Evolutionary conservation across 37 sponge, comb jelly and placozoan genomes (phyloP).

Genomic region (Dysidea cf. avara): DNA sequence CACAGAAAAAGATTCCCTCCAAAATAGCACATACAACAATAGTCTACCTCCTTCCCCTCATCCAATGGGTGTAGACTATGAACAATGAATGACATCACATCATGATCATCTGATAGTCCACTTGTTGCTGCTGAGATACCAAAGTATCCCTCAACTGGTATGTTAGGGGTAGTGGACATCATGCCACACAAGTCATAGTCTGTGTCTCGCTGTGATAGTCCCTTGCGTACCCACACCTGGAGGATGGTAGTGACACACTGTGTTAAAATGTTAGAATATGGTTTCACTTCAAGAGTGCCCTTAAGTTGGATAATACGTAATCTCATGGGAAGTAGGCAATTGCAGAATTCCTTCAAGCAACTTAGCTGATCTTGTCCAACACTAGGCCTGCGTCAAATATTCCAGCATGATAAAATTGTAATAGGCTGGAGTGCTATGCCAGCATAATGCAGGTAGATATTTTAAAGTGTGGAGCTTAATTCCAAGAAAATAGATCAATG

Average conservation of each 20-base stretch:
- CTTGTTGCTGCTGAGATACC: slow-evolving; percentile 95
- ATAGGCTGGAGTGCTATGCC: no score
- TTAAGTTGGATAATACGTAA: slow-evolving; percentile 54
- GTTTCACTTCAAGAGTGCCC: slow-evolving; percentile 53
- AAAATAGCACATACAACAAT: no score
- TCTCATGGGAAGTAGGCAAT: slow-evolving; percentile 72
- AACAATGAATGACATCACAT: slow-evolving; percentile 48
- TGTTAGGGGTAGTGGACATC: slow-evolving; percentile 3
- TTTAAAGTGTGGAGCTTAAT: no score
- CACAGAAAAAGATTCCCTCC: no score
- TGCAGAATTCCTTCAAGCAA: slow-evolving; percentile 80
- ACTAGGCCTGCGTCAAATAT: not conserved
- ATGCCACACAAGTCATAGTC: slow-evolving; percentile 78
- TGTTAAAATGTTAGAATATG: slow-evolving; percentile 33
- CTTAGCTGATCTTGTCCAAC: slow-evolving; percentile 43
- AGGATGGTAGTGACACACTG: no score
- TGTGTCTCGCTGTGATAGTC: slow-evolving; percentile 18
- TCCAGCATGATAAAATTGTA: no score
- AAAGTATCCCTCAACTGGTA: slow-evolving; percentile 72
- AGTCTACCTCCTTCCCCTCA: slow-evolving; percentile 4
- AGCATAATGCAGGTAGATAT: no score
- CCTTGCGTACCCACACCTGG: slow-evolving; percentile 72
- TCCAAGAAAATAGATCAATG: no score
- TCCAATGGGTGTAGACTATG: slow-evolving; percentile 18
- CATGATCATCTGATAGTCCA: slow-evolving; percentile 79